Conservation (phyloP, 64 coral and sea anemone genomes). For the Montipora capricornis region DNA sequence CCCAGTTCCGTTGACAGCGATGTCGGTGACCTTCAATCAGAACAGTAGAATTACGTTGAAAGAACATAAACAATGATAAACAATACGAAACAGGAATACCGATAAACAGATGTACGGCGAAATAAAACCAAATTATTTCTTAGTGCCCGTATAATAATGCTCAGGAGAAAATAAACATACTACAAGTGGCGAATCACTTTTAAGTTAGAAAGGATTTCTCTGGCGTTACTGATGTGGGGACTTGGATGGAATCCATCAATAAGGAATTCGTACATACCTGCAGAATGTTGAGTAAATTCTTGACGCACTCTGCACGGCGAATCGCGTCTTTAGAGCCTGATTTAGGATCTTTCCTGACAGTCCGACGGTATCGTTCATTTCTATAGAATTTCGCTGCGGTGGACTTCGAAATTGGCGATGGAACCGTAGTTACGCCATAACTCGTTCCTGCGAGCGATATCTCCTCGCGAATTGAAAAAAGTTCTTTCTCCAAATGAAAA, state of each 20-base stretch:
- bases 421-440: no score
- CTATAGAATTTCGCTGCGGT: background rate
- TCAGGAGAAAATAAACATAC: no score
- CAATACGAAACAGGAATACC: no score
- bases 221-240: no score
- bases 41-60: background rate
- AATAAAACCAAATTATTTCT: no score
- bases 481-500: constrained; percentile 1
- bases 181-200: no score
- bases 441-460: background rate
- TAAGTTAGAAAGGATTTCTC: no score
- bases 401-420: background rate
- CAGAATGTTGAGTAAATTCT: background rate
- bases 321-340: background rate
- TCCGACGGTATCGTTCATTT: background rate
- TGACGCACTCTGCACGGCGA: background rate
- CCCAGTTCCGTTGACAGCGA: background rate
- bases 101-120: no score
- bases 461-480: background rate
- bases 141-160: no score
- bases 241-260: no score
- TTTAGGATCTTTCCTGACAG: background rate
- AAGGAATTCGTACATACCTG: background rate
- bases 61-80: background rate
- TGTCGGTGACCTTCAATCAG: background rate